phyloP scores from a whole-genome alignment of 92 coral and sea anemone species.

The Nematostella vectensis region DNA sequence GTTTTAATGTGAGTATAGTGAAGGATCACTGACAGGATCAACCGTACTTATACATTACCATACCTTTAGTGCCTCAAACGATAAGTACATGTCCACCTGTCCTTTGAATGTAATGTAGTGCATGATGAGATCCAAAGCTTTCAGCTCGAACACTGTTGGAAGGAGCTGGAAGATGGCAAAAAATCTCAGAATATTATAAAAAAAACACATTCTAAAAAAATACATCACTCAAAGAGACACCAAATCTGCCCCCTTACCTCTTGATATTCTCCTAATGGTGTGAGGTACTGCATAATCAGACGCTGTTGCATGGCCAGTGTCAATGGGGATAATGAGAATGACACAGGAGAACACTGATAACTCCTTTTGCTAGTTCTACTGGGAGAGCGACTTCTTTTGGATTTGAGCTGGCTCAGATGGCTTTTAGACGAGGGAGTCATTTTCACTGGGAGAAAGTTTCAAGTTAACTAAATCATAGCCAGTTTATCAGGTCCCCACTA shows the following conservation, averaged over 20 bases:
- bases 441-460: not conserved
- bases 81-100: slow-evolving; percentile 65
- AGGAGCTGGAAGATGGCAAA: slow-evolving; percentile 43
- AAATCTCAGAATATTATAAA: too few relatives aligned
- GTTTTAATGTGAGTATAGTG: too few relatives aligned
- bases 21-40: too few relatives aligned
- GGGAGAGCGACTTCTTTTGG: not conserved
- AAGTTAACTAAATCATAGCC: not conserved
- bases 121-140: slow-evolving; percentile 73
- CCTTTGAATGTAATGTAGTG: slow-evolving; percentile 82
- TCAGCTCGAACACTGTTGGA: slow-evolving; percentile 79
- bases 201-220: too few relatives aligned
- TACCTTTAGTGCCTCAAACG: slow-evolving; percentile 96
- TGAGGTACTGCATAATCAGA: slow-evolving; percentile 71
- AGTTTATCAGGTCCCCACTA: not conserved
- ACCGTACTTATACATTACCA: too few relatives aligned
- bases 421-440: not conserved
- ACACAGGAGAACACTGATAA: slow-evolving; percentile 50
- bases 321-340: slow-evolving; percentile 59
- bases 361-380: slow-evolving; percentile 19
- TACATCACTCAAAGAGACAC: too few relatives aligned
- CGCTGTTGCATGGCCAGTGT: slow-evolving; percentile 85
- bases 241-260: slow-evolving; percentile 58
- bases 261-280: slow-evolving; percentile 95
- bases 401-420: not conserved